These are phyloP conservation scores for Rhabdophis nuchalis DNA, from an alignment of 2,797 vertebrate genomes.

Conservation along the genomic window DNA sequence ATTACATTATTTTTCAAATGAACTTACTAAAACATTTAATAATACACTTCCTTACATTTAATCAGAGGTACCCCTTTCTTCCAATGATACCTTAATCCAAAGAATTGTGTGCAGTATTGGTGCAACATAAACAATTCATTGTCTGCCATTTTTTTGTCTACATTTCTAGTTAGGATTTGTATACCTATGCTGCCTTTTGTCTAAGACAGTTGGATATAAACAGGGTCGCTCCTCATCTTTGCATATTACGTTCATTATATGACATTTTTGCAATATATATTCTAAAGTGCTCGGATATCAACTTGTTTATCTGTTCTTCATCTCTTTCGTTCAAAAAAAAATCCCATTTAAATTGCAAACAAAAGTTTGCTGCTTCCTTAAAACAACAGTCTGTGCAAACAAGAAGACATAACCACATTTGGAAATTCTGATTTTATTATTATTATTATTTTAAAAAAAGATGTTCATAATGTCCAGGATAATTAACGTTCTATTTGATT, in stretches of 20 bases:
- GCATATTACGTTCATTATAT: background rate
- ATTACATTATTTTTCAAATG: background rate
- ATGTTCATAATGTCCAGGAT: background rate
- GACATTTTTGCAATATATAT: background rate
- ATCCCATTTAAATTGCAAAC: background rate
- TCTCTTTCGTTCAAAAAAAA: background rate
- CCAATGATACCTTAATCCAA: background rate
- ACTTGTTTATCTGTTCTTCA: background rate
- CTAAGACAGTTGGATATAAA: background rate
- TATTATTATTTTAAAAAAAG: too few species aligned
- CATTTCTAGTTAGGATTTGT: fast-evolving
- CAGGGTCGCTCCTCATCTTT: background rate
- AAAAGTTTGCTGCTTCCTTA: background rate
- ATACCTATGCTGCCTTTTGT: fast-evolving
- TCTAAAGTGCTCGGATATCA: background rate
- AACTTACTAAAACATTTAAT: background rate
- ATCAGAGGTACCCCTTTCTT: background rate
- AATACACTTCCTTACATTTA: background rate
- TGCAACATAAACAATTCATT: fast-evolving
- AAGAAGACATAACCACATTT: background rate
- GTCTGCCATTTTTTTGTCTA: background rate
- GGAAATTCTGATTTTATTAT: background rate
- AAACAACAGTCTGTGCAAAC: fast-evolving
- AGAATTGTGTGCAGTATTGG: background rate
- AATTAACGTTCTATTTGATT: conserved; percentile 11